Evolutionary conservation across 30 jellyfish, hydroid and myxozoan genomes (phyloP).

Genomic region (Turritopsis dohrnii): DNA sequence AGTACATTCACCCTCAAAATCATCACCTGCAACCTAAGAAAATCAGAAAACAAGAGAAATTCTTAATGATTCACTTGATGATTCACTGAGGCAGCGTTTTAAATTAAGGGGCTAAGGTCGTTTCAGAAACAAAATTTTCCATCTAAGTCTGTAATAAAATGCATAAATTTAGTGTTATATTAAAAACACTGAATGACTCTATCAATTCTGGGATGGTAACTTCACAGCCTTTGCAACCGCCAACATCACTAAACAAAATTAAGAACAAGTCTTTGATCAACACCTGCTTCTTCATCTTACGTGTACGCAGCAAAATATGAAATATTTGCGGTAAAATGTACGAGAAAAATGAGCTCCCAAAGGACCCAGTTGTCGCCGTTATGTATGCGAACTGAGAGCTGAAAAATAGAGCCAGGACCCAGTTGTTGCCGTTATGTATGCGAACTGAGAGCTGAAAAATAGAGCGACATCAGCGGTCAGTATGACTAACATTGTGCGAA

Average conservation of each 20-base stretch:
- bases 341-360: conserved; percentile 87
- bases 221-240: conserved; percentile 78
- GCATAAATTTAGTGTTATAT: too few relatives aligned
- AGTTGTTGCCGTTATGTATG: conserved; percentile 84
- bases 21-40: too few relatives aligned
- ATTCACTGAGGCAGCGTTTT: too few relatives aligned
- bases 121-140: too few relatives aligned
- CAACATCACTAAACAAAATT: conserved; percentile 71
- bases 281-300: conserved; percentile 42
- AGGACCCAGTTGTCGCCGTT: too few relatives aligned
- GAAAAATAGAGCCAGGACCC: too few relatives aligned
- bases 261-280: conserved; percentile 52
- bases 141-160: too few relatives aligned
- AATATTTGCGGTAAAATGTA: conserved; percentile 85
- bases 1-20: too few relatives aligned
- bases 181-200: conserved; percentile 51
- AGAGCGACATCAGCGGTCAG: conserved; percentile 80
- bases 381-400: too few relatives aligned
- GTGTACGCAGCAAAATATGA: conserved; percentile 63
- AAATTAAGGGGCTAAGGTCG: too few relatives aligned
- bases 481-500: conserved; percentile 53
- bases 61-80: background rate
- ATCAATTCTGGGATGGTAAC: conserved; percentile 75
- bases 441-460: conserved; percentile 87
- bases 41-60: too few relatives aligned